Conservation (phyloP, 1,140 invertebrate species). For the Macrocentrus cingulum region DNA sequence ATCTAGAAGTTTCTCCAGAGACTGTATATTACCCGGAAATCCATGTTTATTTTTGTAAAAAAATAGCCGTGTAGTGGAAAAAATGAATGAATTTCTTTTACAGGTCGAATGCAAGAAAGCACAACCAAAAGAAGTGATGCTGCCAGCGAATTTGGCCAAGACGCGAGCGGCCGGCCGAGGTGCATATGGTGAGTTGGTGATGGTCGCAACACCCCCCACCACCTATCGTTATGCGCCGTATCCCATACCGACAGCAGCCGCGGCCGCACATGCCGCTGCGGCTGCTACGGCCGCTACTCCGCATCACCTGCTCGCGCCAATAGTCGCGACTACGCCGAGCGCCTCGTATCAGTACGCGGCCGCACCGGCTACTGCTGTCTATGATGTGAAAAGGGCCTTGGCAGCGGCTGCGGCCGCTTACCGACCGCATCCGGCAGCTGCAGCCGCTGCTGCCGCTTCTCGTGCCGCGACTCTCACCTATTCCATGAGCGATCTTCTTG, state of each 20-base stretch:
- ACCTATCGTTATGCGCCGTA: slow-evolving; percentile 68
- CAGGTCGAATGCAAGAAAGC: slow-evolving; percentile 99
- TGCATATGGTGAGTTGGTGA: slow-evolving; percentile 94
- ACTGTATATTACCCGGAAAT: background rate
- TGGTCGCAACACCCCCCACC: slow-evolving; percentile 66
- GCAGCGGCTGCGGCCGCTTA: slow-evolving; percentile 55
- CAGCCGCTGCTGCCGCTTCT: slow-evolving; percentile 47
- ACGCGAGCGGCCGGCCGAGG: slow-evolving; percentile 87
- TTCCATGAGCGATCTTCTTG: slow-evolving; percentile 69
- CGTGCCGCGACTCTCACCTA: slow-evolving; percentile 64
- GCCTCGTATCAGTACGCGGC: slow-evolving; percentile 57
- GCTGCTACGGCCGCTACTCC: slow-evolving; percentile 52
- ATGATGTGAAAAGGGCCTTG: slow-evolving; percentile 59
- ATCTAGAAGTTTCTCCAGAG: too few relatives aligned
- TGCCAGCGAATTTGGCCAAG: slow-evolving; percentile 91
- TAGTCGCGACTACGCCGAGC: slow-evolving; percentile 50
- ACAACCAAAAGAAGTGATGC: slow-evolving; percentile 99
- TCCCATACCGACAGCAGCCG: slow-evolving; percentile 49
- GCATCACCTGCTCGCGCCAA: slow-evolving; percentile 59
- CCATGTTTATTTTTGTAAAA: background rate
- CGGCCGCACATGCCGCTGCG: slow-evolving; percentile 51
- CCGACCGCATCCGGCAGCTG: slow-evolving; percentile 59
- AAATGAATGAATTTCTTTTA: slow-evolving; percentile 41
- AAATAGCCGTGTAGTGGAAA: background rate
- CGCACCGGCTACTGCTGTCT: slow-evolving; percentile 56